Evolutionary conservation across 1,140 invertebrate genomes (phyloP).

Genomic region (Agrilus planipennis): DNA sequence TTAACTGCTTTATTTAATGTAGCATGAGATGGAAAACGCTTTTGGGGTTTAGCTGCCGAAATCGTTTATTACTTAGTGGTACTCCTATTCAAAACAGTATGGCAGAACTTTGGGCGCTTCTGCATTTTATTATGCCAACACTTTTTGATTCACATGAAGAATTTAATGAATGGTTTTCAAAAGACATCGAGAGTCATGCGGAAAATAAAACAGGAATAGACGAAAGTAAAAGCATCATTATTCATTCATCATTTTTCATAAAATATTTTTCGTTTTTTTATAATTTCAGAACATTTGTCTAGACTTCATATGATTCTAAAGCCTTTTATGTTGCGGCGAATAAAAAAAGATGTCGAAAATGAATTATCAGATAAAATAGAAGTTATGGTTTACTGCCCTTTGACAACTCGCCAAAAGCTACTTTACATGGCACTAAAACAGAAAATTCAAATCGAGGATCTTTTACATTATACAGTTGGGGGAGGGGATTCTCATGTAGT

Average conservation of each 20-base stretch:
- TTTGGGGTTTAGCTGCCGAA: slow-evolving; percentile 87
- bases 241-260: slow-evolving; percentile 1
- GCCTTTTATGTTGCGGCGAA: slow-evolving; percentile 90
- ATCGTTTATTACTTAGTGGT: slow-evolving; percentile 86
- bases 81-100: slow-evolving; percentile 98
- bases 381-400: slow-evolving; percentile 89
- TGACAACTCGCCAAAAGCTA: slow-evolving; percentile 81
- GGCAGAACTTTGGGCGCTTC: slow-evolving; percentile 94
- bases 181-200: slow-evolving; percentile 93
- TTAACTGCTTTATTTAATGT: slow-evolving; percentile 42
- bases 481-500: slow-evolving; percentile 48
- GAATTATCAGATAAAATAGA: slow-evolving; percentile 93
- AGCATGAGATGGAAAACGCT: slow-evolving; percentile 94
- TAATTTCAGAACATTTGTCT: slow-evolving; percentile 73
- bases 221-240: slow-evolving; percentile 57
- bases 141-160: slow-evolving; percentile 97
- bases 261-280: background rate
- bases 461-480: slow-evolving; percentile 72
- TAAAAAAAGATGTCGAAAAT: slow-evolving; percentile 96
- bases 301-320: slow-evolving; percentile 91
- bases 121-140: slow-evolving; percentile 99
- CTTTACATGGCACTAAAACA: slow-evolving; percentile 86
- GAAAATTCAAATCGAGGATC: slow-evolving; percentile 92
- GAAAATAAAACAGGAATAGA: slow-evolving; percentile 95
- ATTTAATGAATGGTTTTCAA: slow-evolving; percentile 99